A percentile compares a stretch with the other conserved stretches of the same genome.
These are phyloP conservation scores for Dipodomys spectabilis DNA, from an alignment of 2,113 vertebrate genomes.

Conservation along the genomic window DNA sequence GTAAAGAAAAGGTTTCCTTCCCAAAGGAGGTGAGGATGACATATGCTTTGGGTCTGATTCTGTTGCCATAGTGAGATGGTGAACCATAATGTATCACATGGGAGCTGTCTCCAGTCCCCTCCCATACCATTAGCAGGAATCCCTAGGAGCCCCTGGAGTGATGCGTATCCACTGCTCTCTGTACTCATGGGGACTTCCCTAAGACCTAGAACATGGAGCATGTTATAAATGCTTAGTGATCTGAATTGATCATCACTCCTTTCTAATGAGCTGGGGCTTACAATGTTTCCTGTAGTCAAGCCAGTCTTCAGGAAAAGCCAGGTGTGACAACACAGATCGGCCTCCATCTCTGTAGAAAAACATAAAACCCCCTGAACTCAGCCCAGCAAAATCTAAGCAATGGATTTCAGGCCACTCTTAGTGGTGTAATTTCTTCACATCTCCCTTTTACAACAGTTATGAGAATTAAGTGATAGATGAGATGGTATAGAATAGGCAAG, in stretches of 20 bases:
- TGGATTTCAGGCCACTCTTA: background rate
- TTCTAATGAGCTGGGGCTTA: background rate
- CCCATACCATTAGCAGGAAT: too few relatives aligned
- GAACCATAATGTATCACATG: fast-evolving
- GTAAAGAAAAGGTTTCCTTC: background rate
- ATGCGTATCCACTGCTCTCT: background rate
- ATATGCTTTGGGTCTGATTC: background rate
- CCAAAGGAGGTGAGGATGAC: background rate
- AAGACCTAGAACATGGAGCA: background rate
- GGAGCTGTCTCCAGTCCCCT: too few relatives aligned
- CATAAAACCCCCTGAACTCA: background rate
- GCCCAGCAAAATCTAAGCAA: background rate
- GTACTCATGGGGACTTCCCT: background rate
- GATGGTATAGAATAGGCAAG: background rate
- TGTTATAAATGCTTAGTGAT: background rate
- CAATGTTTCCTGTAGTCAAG: background rate
- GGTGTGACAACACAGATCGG: background rate
- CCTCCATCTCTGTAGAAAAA: background rate
- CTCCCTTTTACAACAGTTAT: background rate
- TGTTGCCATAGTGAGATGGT: background rate
- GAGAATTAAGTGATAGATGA: background rate
- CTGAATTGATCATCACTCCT: background rate
- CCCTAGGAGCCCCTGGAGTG: background rate
- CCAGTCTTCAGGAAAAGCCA: background rate
- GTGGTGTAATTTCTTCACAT: background rate